phyloP scores from a whole-genome alignment of 2,113 vertebrate species.

The Rhynchomys soricoides region DNA sequence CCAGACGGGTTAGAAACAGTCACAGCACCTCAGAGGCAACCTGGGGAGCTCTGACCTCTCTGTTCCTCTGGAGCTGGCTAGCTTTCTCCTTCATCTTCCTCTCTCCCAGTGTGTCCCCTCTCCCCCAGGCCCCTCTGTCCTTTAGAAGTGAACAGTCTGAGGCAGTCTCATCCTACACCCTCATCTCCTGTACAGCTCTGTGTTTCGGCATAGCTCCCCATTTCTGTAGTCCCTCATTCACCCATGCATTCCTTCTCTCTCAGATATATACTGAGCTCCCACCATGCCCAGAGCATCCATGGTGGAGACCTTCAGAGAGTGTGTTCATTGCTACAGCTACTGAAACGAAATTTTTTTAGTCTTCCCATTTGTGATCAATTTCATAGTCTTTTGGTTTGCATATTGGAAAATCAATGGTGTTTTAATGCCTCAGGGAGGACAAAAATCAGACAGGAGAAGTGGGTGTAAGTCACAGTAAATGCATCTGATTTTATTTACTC shows the following conservation, averaged over 20 bases:
- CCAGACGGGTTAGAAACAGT: background rate
- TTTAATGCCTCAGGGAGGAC: background rate
- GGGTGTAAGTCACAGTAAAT: background rate
- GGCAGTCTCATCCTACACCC: background rate
- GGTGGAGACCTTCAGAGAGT: background rate
- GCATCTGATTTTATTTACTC: background rate
- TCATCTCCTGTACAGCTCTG: background rate
- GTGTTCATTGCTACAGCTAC: background rate
- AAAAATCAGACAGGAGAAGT: background rate
- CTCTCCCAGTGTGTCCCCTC: background rate
- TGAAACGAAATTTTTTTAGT: constrained; percentile 19
- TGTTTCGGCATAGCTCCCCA: background rate
- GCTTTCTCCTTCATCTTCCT: background rate
- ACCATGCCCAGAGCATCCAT: background rate
- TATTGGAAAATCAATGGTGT: background rate
- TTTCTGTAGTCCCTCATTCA: background rate
- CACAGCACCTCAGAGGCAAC: background rate
- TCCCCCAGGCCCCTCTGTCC: no score
- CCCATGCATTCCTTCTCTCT: background rate
- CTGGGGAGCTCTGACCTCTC: background rate
- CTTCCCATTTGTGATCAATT: background rate
- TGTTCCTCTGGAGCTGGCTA: background rate
- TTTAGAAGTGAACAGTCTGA: background rate
- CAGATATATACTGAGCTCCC: background rate
- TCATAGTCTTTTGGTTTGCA: background rate